Evolutionary conservation across 1,140 invertebrate genomes (phyloP).

Genomic region (Heliothis subflexa): DNA sequence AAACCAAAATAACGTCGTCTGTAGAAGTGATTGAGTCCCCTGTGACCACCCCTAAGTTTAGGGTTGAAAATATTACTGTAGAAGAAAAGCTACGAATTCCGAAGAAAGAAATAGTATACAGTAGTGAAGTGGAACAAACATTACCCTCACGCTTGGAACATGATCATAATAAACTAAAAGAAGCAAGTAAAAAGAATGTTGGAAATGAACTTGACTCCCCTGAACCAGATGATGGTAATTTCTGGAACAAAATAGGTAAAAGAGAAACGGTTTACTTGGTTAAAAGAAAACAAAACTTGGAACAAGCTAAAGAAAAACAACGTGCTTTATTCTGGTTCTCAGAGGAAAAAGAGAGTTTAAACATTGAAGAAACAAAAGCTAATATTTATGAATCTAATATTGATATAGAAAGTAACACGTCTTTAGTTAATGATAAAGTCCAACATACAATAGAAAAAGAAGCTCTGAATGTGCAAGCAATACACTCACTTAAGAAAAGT

Average conservation of each 20-base stretch:
- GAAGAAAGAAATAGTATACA: conserved; percentile 77
- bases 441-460: neutral
- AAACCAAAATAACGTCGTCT: conserved; percentile 85
- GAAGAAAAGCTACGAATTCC: conserved; percentile 76
- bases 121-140: conserved; percentile 57
- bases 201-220: conserved; percentile 59
- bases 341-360: conserved; percentile 60
- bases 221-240: conserved; percentile 80
- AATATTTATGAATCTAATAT: conserved; percentile 8
- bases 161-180: conserved; percentile 51
- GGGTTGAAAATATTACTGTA: conserved; percentile 86
- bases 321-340: conserved; percentile 77
- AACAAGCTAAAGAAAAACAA: conserved; percentile 74
- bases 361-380: conserved; percentile 11
- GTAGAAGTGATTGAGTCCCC: conserved; percentile 79
- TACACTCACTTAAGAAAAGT: neutral
- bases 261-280: conserved; percentile 86
- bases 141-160: conserved; percentile 44
- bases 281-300: conserved; percentile 80
- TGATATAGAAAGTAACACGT: neutral
- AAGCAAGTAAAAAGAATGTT: conserved; percentile 51
- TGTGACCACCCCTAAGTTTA: conserved; percentile 82
- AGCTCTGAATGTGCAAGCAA: neutral
- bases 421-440: neutral
- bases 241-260: conserved; percentile 87